A percentile compares a stretch with the other conserved stretches of the same genome.
phyloP scores from a whole-genome alignment of 2,113 vertebrate genomes.

The Theristicus caerulescens region DNA sequence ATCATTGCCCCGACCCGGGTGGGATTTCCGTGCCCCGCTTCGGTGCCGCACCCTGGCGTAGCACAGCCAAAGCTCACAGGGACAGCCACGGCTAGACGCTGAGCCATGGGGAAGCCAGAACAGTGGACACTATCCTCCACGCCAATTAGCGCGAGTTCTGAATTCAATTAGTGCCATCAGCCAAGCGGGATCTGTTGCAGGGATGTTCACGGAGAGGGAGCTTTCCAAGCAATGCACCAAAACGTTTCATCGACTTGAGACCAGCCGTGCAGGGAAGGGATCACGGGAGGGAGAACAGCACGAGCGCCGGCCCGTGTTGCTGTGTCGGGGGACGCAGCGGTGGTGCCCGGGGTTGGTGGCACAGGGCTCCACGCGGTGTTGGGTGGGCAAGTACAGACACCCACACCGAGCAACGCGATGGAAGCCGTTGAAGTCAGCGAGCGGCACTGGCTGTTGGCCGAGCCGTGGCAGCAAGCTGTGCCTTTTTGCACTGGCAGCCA shows the following conservation, averaged over 20 bases:
- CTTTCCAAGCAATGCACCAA: background rate
- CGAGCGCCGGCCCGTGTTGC: background rate
- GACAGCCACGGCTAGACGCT: background rate
- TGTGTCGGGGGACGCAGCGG: fast-evolving
- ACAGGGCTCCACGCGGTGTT: background rate
- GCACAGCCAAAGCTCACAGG: background rate
- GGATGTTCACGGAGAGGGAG: background rate
- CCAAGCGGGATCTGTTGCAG: background rate
- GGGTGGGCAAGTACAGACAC: background rate
- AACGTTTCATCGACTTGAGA: background rate
- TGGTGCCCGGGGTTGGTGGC: background rate
- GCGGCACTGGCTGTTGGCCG: background rate
- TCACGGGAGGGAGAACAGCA: background rate
- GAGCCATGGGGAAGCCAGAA: fast-evolving
- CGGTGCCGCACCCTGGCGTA: fast-evolving
- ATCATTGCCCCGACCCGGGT: fast-evolving
- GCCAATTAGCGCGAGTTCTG: background rate
- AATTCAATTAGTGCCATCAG: background rate
- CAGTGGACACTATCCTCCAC: fast-evolving
- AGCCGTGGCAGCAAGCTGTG: background rate
- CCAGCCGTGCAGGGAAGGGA: fast-evolving
- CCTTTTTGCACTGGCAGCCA: background rate
- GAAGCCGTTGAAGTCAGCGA: background rate
- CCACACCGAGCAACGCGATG: fast-evolving
- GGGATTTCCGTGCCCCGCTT: background rate